A percentile compares a stretch with the other conserved stretches of the same genome.
Conservation (phyloP, 2,113 vertebrate species). For the Chlorodrepanis virens region DNA sequence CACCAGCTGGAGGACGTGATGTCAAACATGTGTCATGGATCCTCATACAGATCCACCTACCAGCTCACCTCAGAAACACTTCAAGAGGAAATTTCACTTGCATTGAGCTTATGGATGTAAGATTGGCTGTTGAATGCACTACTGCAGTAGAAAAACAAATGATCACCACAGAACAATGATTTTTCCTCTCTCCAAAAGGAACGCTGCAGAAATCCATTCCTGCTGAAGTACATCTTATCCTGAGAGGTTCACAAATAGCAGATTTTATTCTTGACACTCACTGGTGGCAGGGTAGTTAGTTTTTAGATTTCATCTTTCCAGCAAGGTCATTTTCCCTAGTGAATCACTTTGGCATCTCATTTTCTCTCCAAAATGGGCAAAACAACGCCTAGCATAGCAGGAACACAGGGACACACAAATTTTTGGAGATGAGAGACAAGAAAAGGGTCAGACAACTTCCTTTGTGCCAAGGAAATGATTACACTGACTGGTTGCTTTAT, state of each 20-base stretch:
- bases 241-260: conserved; percentile 3
- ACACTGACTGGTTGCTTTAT: not conserved
- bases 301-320: conserved; percentile 8
- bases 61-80: not conserved
- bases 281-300: not conserved
- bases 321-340: not conserved
- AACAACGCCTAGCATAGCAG: not conserved
- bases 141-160: not conserved
- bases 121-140: not conserved
- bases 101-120: not conserved
- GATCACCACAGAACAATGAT: not conserved
- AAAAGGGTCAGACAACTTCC: not conserved
- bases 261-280: not conserved
- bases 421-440: not conserved
- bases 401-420: not conserved
- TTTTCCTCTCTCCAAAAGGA: not conserved
- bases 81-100: not conserved
- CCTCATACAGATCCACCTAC: not conserved
- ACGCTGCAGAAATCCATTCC: not conserved
- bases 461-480: not conserved
- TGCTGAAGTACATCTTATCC: not conserved
- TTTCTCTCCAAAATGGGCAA: not conserved
- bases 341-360: not conserved
- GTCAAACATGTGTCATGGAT: not conserved
- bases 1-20: not conserved